A percentile compares a stretch with the other conserved stretches of the same genome.
Evolutionary conservation across 2,113 vertebrate species (phyloP).

Genomic region (Eurypyga helias): DNA sequence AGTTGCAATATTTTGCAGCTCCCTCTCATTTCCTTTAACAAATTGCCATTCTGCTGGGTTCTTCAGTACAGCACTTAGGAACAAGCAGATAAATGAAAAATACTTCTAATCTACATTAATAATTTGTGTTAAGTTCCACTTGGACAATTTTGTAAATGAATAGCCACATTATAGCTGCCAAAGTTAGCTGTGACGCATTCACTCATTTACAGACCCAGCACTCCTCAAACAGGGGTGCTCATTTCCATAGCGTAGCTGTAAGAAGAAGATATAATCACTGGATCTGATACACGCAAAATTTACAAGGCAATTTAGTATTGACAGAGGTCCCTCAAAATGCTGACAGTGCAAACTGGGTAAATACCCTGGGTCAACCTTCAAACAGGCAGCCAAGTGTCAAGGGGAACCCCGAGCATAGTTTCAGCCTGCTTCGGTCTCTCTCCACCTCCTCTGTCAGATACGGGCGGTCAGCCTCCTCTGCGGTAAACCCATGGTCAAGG

Average conservation of each 20-base stretch:
- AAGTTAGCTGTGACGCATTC: neutral
- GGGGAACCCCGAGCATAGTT: neutral
- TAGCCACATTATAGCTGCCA: neutral
- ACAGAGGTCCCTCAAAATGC: neutral
- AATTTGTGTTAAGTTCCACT: conserved; percentile 40
- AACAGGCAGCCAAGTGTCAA: neutral
- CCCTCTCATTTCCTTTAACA: neutral
- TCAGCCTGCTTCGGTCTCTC: neutral
- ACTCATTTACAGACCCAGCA: neutral
- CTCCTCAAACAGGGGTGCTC: neutral
- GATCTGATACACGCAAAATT: neutral
- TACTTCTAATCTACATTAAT: conserved; percentile 29
- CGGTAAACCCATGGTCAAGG: neutral
- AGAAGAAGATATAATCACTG: neutral
- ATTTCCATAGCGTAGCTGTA: neutral
- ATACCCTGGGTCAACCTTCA: neutral
- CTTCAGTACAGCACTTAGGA: neutral
- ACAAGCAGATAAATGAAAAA: conserved; percentile 30
- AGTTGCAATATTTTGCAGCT: neutral
- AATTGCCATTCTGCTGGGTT: neutral
- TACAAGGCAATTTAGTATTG: neutral
- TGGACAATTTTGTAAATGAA: conserved; percentile 35
- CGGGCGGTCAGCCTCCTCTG: rapidly evolving
- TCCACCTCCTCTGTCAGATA: neutral
- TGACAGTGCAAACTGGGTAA: neutral